Evolutionary conservation across 2,888 invertebrate genomes (phyloP).

Genomic region (Apamea epomidion): DNA sequence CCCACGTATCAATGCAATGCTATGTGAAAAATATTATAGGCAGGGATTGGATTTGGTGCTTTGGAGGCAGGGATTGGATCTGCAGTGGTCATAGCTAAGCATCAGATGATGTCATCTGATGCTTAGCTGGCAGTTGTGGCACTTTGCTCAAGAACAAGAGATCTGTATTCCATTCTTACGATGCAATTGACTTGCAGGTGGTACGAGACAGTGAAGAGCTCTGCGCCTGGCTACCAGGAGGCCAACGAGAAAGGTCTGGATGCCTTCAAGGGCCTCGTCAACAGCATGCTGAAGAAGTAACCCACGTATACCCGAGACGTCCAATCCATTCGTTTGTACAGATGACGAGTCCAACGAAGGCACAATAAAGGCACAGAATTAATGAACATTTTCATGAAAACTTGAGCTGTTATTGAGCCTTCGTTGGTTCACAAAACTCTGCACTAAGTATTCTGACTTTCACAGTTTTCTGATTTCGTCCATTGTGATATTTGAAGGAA

Average conservation of each 20-base stretch:
- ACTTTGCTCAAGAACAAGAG: not conserved
- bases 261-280: constrained; percentile 88
- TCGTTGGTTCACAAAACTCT: not conserved
- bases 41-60: not conserved
- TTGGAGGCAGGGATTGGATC: not conserved
- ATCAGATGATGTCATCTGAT: too few relatives aligned
- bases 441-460: not conserved
- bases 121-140: not conserved
- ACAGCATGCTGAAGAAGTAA: constrained; percentile 86
- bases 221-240: constrained; percentile 88
- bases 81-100: not conserved
- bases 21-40: not conserved
- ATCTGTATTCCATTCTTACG: constrained; percentile 6
- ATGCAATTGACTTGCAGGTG: constrained; percentile 74
- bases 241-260: constrained; percentile 90
- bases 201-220: constrained; percentile 85
- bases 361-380: constrained; percentile 12
- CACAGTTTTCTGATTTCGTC: constrained; percentile 1
- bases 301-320: constrained; percentile 25
- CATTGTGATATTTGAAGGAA: not conserved
- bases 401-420: constrained; percentile 16
- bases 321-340: constrained; percentile 56
- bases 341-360: constrained; percentile 34
- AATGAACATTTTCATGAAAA: not conserved
- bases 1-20: not conserved